Evolutionary conservation across 2,113 vertebrate genomes (phyloP), one percentile per base, ranked within the genome.

Genomic region (Muntiacus reevesi): DNA sequence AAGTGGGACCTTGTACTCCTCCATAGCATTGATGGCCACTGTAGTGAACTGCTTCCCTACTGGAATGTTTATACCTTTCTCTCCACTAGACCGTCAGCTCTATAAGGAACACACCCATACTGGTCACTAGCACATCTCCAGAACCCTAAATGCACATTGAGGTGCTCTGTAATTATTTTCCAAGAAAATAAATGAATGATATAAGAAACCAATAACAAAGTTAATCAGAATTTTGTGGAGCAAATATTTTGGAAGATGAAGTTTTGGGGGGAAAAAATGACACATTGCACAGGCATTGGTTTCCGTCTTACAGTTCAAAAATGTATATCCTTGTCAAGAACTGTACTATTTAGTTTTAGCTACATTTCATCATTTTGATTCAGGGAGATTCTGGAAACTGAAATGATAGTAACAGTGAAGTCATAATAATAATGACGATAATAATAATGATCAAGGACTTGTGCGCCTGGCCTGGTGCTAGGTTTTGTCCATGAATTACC

Each of bases 301-400:
- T 97, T 92, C 60, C 16, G 28, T 33, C n/a, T 92, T 74, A 50
- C 25, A 85, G 59, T 94, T 97, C 43, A 7, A 93, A 96, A 92
- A 84, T 79, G 36, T 54, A 15, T 7, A 71, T 95, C 82, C 57
- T 64, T 93, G 11, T 43, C 40, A 84, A 81, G 64, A 93, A 94
- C 89, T 40, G 57, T 0, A 45, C 19, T 82, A 6, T 78, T 27
- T 33, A 25, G 43, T 92, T 89, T 81, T 59, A 82, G 3, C 33
- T 28, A 62, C 5, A 71, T 9, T n/a, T 16, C 86, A 45, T 12
- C 28, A 52, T 60, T 78, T 76, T 10, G 15, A 85, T 3, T 59
- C 6, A 82, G 3, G 27, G 45, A 76, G 30, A 62, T 40, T 67
- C 57, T 59, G 36, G 52, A 92, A 64, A 79, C 40, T 43, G 43